A percentile compares a stretch with the other conserved stretches of the same genome.
These are phyloP conservation scores for Nemopilema nomurai DNA, from an alignment of 30 jellyfish, hydroid and myxozoan genomes.

Conservation along the genomic window DNA sequence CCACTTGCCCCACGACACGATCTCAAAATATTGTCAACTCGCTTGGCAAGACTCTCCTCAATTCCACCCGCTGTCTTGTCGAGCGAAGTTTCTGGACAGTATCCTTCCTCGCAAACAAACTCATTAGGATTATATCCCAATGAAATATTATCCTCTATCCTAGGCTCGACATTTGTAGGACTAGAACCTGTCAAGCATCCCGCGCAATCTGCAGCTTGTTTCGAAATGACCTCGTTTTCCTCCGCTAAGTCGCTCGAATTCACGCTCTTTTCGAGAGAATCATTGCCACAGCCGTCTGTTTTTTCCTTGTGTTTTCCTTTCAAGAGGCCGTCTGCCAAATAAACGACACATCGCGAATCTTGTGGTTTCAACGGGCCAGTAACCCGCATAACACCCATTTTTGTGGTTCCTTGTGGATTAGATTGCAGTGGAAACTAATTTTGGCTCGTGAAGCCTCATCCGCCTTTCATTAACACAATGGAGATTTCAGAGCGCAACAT, in stretches of 20 bases:
- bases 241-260: neutral
- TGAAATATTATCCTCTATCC: neutral
- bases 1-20: conserved; percentile 5
- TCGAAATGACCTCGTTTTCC: neutral
- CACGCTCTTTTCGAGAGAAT: neutral
- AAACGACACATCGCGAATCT: conserved; percentile 38
- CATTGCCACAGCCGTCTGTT: conserved; percentile 24
- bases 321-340: conserved; percentile 44
- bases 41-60: neutral
- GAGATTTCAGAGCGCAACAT: conserved; percentile 28
- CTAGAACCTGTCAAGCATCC: neutral
- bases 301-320: conserved; percentile 7
- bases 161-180: neutral
- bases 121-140: neutral
- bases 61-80: neutral
- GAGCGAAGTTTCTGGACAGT: neutral
- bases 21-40: conserved; percentile 3
- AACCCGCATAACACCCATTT: conserved; percentile 68
- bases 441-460: conserved; percentile 61
- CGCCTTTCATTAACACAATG: conserved; percentile 30
- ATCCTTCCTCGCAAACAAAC: conserved; percentile 7
- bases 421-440: conserved; percentile 52
- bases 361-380: conserved; percentile 69
- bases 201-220: neutral
- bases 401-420: conserved; percentile 51